Base-by-base conservation (phyloP, 2,797 vertebrate species). In the Carapus acus region DNA sequence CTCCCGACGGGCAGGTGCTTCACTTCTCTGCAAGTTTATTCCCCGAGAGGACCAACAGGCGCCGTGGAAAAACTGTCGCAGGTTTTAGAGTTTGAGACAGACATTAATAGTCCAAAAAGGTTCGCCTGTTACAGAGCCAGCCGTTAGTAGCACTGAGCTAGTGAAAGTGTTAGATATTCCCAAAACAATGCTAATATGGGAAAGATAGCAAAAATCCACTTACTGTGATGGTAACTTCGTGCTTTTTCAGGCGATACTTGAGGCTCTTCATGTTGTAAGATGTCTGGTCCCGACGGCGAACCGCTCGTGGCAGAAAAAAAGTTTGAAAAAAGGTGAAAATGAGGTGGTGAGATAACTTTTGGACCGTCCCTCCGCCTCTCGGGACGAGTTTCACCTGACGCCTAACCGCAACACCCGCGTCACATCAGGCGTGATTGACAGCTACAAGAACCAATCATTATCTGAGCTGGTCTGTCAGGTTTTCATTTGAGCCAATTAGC, bases 231-330 rank as follows among this genome's bases (percentile, higher is more conserved):
- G 83, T 89, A 9, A 91, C 85, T 88, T 92, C 90, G 59, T 92
- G 89, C 73, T 89, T 92, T 74, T 90, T 92, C 86, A 91, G 54
- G n/a, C 90, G 84, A 72, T 90, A 88, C 78, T 90, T 92, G 17
- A 92, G 77, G 73, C 90, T 91, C 86, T 92, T 92, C 90, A 92
- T 92, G 45, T 52, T 70, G 63, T 62, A 34, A 47, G 19, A 50
- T 40, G 44, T 22, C 48, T 42, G 24, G 20, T 38, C 31, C 58
- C 23, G 31, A n/a, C 54, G 36, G 54, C 46, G 53, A 55, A 56
- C 29, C 20, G 43, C 24, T 43, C 23, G 42, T 56, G 15, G 14
- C 17, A 6, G 2, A 24, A 6, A 49, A 23, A 6, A 51, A 18
- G 6, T 43, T 70, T 60, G 2, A 42, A 57, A 62, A 7, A 60